Conservation (phyloP, 2,888 invertebrate species). For the Perdita meconis region DNA sequence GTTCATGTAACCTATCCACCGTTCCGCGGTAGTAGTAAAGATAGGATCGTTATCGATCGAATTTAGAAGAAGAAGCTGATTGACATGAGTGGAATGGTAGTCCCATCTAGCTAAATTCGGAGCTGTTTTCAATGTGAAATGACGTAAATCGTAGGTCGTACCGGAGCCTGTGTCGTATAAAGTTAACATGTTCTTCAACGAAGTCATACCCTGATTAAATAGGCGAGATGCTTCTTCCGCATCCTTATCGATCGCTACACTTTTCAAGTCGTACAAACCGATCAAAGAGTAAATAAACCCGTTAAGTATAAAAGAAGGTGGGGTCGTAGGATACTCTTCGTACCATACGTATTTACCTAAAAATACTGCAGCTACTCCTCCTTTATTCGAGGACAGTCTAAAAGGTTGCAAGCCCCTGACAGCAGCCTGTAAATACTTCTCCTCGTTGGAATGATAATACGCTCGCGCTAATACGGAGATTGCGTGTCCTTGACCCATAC, state of each 20-base stretch:
- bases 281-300: conserved; percentile 99
- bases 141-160: conserved; percentile 97
- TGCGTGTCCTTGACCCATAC: conserved; percentile 99
- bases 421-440: conserved; percentile 92
- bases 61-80: conserved; percentile 94
- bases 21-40: conserved; percentile 92
- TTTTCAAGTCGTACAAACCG: conserved; percentile 97
- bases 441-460: conserved; percentile 92
- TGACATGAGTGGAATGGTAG: conserved; percentile 99
- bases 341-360: conserved; percentile 96
- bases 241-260: conserved; percentile 89
- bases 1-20: conserved; percentile 98
- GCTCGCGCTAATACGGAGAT: conserved; percentile 97
- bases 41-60: conserved; percentile 94
- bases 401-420: conserved; percentile 92
- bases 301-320: conserved; percentile 97
- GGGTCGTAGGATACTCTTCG: conserved; percentile 99
- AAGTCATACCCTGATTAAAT: conserved; percentile 93
- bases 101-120: conserved; percentile 99
- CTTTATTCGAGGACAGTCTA: conserved; percentile 89
- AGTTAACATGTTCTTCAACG: conserved; percentile 93
- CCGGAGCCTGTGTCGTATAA: conserved; percentile 98
- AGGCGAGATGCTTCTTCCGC: conserved; percentile 90
- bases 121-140: conserved; percentile 94
- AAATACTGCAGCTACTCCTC: conserved; percentile 94